A percentile compares a stretch with the other conserved stretches of the same genome.
phyloP scores from a whole-genome alignment of 2,113 vertebrate species.

The Syngnathoides biaculeatus region DNA sequence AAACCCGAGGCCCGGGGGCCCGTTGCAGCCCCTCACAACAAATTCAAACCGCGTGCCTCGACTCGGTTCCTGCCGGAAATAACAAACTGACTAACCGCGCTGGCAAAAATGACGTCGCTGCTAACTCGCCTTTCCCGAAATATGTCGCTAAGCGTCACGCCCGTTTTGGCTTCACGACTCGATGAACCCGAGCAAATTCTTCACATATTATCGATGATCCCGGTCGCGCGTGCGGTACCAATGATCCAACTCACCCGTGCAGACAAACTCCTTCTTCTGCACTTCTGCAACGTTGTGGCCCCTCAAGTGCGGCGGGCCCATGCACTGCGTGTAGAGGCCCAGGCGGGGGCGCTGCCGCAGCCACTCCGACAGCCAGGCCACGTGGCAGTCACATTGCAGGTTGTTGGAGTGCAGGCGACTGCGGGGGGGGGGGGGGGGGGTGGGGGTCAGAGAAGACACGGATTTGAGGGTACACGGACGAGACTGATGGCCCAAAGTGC shows the following conservation, averaged over 20 bases:
- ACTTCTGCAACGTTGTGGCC: conserved; percentile 97
- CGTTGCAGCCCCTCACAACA: too few relatives aligned
- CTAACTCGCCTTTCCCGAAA: too few relatives aligned
- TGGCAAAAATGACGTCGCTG: too few relatives aligned
- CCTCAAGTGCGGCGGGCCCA: conserved; percentile 85
- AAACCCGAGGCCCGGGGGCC: too few relatives aligned
- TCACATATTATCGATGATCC: neutral
- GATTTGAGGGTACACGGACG: conserved; percentile 40
- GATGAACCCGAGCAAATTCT: neutral
- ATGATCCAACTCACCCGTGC: conserved; percentile 79
- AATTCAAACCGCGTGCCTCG: too few relatives aligned
- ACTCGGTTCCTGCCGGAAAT: too few relatives aligned
- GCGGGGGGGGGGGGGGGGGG: neutral
- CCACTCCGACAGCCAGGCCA: conserved; percentile 98
- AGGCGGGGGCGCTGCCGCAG: conserved; percentile 92
- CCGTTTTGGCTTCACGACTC: too few relatives aligned
- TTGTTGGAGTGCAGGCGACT: conserved; percentile 99
- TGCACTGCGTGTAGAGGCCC: conserved; percentile 96
- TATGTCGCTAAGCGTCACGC: too few relatives aligned
- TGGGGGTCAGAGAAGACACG: too few relatives aligned
- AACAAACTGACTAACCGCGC: too few relatives aligned
- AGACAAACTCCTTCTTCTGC: conserved; percentile 94
- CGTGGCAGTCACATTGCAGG: conserved; percentile 92
- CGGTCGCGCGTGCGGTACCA: neutral
- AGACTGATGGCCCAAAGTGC: too few relatives aligned